Conservation (phyloP, 1,140 invertebrate genomes). For the Amyelois transitella region DNA sequence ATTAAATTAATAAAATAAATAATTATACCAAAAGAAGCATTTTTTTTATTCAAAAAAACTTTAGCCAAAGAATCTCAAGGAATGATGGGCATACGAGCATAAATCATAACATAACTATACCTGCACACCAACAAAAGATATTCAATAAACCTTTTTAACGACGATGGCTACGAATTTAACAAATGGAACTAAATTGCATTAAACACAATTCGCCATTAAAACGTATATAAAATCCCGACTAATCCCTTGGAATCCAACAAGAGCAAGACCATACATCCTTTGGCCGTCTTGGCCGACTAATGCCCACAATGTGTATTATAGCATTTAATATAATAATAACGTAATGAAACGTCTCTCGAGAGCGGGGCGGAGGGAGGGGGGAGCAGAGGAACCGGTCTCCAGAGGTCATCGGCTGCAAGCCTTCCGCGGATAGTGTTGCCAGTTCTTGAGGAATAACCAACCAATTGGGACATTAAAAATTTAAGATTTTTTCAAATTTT, state of each 20-base stretch:
- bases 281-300: conserved; percentile 54
- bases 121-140: no score
- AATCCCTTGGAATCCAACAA: conserved; percentile 37
- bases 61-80: no score
- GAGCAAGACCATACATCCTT: conserved; percentile 49
- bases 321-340: conserved; percentile 74
- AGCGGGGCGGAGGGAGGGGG: conserved; percentile 21
- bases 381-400: conserved; percentile 56
- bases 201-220: conserved; percentile 33
- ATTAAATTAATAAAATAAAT: no score
- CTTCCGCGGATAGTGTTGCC: conserved; percentile 59
- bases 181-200: background rate
- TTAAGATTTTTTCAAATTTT: no score
- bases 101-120: no score
- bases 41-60: no score
- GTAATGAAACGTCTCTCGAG: conserved; percentile 69
- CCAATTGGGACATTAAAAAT: no score
- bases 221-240: conserved; percentile 29
- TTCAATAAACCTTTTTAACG: no score
- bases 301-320: conserved; percentile 70
- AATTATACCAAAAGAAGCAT: no score
- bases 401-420: conserved; percentile 70
- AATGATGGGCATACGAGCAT: no score
- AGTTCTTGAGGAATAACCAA: conserved; percentile 6
- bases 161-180: background rate